Evolutionary conservation across 2,888 invertebrate genomes (phyloP).

Genomic region (Osedax frankpressi): DNA sequence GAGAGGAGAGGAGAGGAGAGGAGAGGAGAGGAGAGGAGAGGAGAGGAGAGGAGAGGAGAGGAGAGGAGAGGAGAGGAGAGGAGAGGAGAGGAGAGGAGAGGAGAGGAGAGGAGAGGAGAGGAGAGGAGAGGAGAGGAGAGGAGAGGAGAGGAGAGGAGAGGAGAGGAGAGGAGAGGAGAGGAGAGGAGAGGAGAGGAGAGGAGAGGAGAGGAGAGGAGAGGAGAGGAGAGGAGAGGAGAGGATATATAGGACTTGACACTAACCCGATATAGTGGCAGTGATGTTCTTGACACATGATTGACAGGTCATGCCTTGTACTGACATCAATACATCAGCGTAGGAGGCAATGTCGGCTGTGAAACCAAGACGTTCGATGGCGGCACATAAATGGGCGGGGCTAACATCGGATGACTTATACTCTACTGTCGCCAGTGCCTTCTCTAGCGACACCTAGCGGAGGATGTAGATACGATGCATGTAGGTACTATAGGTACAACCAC

Average conservation of each 20-base stretch:
- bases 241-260: too few species aligned
- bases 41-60: neutral
- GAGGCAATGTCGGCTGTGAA: constrained; percentile 54
- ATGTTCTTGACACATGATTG: constrained; percentile 66
- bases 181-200: neutral
- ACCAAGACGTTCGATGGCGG: constrained; percentile 73
- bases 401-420: constrained; percentile 57
- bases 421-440: constrained; percentile 62
- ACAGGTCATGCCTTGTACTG: constrained; percentile 62
- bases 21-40: neutral
- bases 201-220: neutral
- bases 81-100: neutral
- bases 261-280: constrained; percentile 54
- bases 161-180: neutral
- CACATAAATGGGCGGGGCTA: constrained; percentile 54
- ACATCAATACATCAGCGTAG: neutral
- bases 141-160: neutral
- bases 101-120: neutral
- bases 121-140: neutral
- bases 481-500: too few species aligned
- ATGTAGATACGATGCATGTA: too few species aligned
- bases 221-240: neutral
- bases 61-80: neutral
- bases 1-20: neutral
- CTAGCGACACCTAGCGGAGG: constrained; percentile 50